Evolutionary conservation across 1,140 invertebrate species (phyloP).

Genomic region (Cherax quadricarinatus): DNA sequence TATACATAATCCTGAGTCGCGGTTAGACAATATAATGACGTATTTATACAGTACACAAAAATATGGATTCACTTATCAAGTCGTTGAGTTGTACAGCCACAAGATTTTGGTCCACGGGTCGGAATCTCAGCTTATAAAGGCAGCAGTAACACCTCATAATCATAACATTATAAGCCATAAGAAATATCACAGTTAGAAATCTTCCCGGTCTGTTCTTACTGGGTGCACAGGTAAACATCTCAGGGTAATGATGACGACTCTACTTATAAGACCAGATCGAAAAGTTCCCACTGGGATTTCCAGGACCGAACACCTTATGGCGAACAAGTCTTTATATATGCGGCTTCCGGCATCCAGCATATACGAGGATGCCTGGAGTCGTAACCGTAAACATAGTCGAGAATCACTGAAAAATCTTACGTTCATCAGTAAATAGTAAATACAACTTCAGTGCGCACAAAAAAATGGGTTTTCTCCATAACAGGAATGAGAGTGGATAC

Average conservation of each 20-base stretch:
- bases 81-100: conserved; percentile 61
- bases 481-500: conserved; percentile 53
- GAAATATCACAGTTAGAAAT: conserved; percentile 59
- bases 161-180: conserved; percentile 34
- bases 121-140: conserved; percentile 55
- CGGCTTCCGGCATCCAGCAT: conserved; percentile 20
- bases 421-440: conserved; percentile 65
- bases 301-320: conserved; percentile 61
- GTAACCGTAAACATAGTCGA: conserved; percentile 50
- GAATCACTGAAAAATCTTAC: conserved; percentile 51
- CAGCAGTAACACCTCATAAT: conserved; percentile 5
- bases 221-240: conserved; percentile 67
- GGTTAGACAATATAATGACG: conserved; percentile 46
- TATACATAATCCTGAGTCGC: conserved; percentile 48
- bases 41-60: conserved; percentile 65
- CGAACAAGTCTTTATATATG: conserved; percentile 35
- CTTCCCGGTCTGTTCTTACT: conserved; percentile 52
- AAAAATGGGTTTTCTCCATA: conserved; percentile 59
- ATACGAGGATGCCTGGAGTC: conserved; percentile 27
- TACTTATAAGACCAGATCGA: conserved; percentile 30
- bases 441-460: conserved; percentile 63
- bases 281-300: conserved; percentile 45
- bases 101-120: conserved; percentile 67
- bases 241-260: conserved; percentile 42
- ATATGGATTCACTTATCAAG: conserved; percentile 57